Percentiles rank a stretch among this genome's conserved stretches.
Conservation (phyloP, 2,888 invertebrate genomes). For the Lycocerus yunnanus region DNA sequence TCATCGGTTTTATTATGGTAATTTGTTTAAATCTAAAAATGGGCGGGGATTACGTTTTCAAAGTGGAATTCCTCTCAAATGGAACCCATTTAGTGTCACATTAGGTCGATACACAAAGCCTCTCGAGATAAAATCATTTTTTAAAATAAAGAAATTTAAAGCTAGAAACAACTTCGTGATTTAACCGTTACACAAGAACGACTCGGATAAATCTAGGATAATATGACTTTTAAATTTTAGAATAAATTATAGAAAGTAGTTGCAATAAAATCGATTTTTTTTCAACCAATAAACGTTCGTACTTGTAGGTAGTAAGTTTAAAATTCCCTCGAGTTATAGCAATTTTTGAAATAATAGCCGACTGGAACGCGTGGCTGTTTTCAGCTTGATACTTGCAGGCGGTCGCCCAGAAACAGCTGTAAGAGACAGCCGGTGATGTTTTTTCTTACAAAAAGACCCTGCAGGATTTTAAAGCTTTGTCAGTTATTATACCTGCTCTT, state of each 20-base stretch:
- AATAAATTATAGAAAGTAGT: neutral
- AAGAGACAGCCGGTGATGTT: conserved; percentile 39
- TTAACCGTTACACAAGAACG: conserved; percentile 1
- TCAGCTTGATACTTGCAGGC: conserved; percentile 20
- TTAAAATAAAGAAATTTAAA: neutral
- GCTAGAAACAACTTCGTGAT: conserved; percentile 3
- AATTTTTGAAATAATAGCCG: neutral
- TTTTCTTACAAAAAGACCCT: conserved; percentile 32
- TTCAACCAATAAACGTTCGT: neutral
- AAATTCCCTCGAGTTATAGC: neutral
- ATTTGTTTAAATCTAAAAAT: neutral
- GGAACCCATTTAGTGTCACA: neutral
- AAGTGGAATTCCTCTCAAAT: neutral
- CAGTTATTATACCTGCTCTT: conserved; percentile 43
- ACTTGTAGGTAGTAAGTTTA: neutral
- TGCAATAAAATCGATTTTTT: neutral
- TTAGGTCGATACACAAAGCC: neutral
- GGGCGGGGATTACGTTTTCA: neutral
- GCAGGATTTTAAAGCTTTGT: conserved; percentile 42
- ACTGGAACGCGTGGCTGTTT: conserved; percentile 1
- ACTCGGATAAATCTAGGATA: neutral
- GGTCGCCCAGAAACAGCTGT: conserved; percentile 40
- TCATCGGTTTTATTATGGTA: neutral
- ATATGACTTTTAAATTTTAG: neutral
- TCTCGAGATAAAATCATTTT: neutral